These are phyloP conservation scores for Podarcis raffonei DNA, from an alignment of 2,113 vertebrate genomes.

Conservation along the genomic window DNA sequence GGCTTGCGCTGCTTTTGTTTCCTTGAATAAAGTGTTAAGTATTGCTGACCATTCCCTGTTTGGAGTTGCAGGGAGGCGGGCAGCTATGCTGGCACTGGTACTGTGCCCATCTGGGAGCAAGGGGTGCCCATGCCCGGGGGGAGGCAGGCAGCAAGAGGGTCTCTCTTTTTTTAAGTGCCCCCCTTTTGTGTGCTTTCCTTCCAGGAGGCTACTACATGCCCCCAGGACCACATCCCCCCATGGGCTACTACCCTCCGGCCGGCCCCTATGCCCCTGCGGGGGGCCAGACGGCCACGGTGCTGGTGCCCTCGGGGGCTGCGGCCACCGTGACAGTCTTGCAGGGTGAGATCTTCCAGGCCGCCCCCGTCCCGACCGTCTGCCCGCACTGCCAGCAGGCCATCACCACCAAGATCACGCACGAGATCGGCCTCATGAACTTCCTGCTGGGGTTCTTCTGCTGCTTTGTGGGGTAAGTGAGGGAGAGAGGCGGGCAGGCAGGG, in stretches of 20 bases:
- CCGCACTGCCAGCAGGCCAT: slow-evolving; percentile 98
- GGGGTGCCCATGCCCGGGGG: neutral
- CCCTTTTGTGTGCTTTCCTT: neutral
- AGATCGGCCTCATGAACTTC: slow-evolving; percentile 95
- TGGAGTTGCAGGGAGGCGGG: too few relatives aligned
- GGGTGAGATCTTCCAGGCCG: slow-evolving; percentile 94
- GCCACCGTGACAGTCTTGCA: slow-evolving; percentile 95
- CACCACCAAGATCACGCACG: slow-evolving; percentile 91
- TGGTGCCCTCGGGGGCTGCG: slow-evolving; percentile 86
- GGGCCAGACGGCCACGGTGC: slow-evolving; percentile 87
- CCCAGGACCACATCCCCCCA: slow-evolving; percentile 70
- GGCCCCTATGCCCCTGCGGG: slow-evolving; percentile 83
- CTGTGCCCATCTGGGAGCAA: neutral
- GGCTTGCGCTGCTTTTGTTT: too few relatives aligned
- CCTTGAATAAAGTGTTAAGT: too few relatives aligned
- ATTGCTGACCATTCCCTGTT: too few relatives aligned
- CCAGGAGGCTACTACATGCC: slow-evolving; percentile 76
- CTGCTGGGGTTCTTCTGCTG: slow-evolving; percentile 97
- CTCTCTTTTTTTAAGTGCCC: neutral
- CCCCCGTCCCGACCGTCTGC: slow-evolving; percentile 94
- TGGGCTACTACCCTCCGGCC: slow-evolving; percentile 82
- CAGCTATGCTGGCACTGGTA: too few relatives aligned
- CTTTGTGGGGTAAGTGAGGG: slow-evolving; percentile 89
- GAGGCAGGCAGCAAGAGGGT: neutral
- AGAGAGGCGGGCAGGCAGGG: rapidly evolving